Evolutionary conservation across 2,797 vertebrate species (phyloP).

Genomic region (Leptatherina wallacei): DNA sequence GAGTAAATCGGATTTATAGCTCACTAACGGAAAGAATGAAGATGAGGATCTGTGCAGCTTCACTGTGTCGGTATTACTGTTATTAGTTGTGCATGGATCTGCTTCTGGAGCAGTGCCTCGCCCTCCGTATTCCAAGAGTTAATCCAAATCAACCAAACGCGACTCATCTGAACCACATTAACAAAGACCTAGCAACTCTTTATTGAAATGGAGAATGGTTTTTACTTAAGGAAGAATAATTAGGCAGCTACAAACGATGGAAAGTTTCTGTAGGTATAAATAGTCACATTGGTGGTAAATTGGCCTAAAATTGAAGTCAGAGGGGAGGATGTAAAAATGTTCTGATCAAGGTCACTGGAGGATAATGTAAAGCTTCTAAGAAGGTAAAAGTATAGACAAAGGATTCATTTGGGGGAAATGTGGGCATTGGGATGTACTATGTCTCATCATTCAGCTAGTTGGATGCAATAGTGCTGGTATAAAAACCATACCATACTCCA

Average conservation of each 20-base stretch:
- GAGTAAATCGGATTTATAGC: slow-evolving; percentile 15
- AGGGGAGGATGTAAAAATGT: too few relatives aligned
- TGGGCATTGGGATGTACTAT: not conserved
- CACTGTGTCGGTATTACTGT: slow-evolving; percentile 35
- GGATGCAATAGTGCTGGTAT: not conserved
- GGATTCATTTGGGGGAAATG: not conserved
- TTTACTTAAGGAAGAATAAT: not conserved
- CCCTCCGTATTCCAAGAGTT: slow-evolving; percentile 28
- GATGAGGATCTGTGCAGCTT: slow-evolving; percentile 32
- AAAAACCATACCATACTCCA: not conserved
- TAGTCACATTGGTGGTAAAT: not conserved
- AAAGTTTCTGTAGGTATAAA: not conserved
- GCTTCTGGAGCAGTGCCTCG: slow-evolving; percentile 13
- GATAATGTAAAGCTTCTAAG: not conserved
- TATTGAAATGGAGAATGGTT: not conserved
- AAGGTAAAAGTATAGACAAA: not conserved
- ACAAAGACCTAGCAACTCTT: not conserved
- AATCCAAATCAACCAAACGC: slow-evolving; percentile 14
- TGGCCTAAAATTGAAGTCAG: not conserved
- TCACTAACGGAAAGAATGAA: slow-evolving; percentile 23
- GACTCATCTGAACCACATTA: slow-evolving; percentile 30
- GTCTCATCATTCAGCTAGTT: not conserved
- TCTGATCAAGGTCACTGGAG: not conserved
- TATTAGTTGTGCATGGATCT: slow-evolving; percentile 21
- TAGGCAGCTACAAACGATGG: not conserved